A percentile compares a stretch with the other conserved stretches of the same genome.
These are phyloP conservation scores for Bombus vancouverensis DNA, from an alignment of 1,140 invertebrate genomes.

Conservation along the genomic window DNA sequence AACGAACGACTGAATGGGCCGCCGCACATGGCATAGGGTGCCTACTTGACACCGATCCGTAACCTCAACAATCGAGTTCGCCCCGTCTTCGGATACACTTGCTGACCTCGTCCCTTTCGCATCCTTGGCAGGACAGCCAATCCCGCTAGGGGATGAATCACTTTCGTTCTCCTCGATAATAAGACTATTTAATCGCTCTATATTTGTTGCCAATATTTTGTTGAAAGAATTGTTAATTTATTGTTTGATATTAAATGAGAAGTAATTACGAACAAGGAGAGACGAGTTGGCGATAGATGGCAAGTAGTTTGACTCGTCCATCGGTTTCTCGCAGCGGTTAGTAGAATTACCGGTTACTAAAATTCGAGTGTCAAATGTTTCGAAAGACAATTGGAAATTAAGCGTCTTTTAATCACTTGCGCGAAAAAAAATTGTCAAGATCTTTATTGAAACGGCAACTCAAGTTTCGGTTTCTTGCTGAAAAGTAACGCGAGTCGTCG, in stretches of 20 bases:
- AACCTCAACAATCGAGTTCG: conserved; percentile 67
- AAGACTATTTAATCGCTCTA: background rate
- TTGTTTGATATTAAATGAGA: background rate
- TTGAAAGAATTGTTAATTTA: background rate
- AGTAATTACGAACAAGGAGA: background rate
- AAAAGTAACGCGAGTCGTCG: background rate
- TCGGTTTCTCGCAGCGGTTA: conserved; percentile 29
- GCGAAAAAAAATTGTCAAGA: too few species aligned
- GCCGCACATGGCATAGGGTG: conserved; percentile 72
- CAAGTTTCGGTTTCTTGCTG: background rate
- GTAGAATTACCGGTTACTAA: conserved; percentile 27
- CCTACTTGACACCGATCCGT: conserved; percentile 72
- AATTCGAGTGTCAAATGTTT: conserved; percentile 22
- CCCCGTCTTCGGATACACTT: conserved; percentile 45
- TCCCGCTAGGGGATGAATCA: background rate
- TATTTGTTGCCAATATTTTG: background rate
- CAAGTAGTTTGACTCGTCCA: conserved; percentile 34
- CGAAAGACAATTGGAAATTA: background rate
- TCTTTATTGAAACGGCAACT: background rate
- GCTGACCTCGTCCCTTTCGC: conserved; percentile 42
- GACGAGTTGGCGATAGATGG: conserved; percentile 4
- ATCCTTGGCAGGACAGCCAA: background rate
- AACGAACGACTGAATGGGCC: conserved; percentile 72
- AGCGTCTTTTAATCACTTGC: too few species aligned
- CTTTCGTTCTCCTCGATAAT: background rate